Evolutionary conservation across 2,797 vertebrate genomes (phyloP), one percentile per base, ranked within the genome.

Genomic region (Petrocephalus schoutedeni): DNA sequence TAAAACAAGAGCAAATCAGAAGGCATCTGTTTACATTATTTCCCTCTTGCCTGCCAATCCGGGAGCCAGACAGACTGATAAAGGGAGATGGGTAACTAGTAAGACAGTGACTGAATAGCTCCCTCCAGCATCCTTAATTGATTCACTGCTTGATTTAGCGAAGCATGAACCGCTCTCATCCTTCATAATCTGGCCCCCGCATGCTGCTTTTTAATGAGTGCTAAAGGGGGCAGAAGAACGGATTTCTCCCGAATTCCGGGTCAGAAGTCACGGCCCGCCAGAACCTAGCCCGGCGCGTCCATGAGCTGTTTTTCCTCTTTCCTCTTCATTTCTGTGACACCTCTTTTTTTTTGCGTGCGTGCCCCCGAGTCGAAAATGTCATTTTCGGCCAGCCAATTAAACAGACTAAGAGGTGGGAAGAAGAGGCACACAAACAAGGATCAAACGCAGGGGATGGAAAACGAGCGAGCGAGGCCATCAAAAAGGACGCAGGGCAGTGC

Each of bases 71-170:
- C 91, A 61, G 89, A 28, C 64, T 59, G 51, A 88, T 88, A 87
- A 86, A 89, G 87, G 85, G 87, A 86, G 88, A 77, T 71, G 82
- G 57, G 83, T 59, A 87, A 87, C 83, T 45, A 8, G 57, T 67
- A 83, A 88, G 90, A 88, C 89, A 89, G 83, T 89, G 91, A 92
- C 88, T 87, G 89, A 91, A 86, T 87, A 88, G 88, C 28, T 82
- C 87, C 89, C 58, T 84, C 64, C 89, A 86, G 80, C 84, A 89
- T 89, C 86, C 88, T 90, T 92, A 90, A 92, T 89, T 86, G 90
- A 89, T 59, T 87, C 90, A 89, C 82, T 32, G 49, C 88, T 87
- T 90, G 90, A 92, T 89, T 90, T 91, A 90, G 86, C 86, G 88
- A 89, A 89, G 89, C 85, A 83, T 49, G 82, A 71, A 23, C 87